Conservation (phyloP, 2,113 vertebrate genomes). For the Fulmarus glacialis region DNA sequence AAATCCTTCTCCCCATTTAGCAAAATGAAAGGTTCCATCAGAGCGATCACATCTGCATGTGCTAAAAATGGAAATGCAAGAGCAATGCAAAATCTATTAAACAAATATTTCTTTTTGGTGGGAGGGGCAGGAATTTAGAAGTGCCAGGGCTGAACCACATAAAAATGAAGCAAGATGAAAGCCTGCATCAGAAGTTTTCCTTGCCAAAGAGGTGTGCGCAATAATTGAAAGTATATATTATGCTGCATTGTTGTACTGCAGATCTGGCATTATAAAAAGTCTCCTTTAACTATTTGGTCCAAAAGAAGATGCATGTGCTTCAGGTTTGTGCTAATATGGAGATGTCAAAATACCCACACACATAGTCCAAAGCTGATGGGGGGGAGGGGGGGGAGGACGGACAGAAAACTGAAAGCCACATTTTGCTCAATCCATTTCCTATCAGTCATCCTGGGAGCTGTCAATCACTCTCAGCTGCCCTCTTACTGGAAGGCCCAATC, state of each 20-base stretch:
- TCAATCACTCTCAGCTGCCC: not conserved
- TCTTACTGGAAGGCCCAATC: not conserved
- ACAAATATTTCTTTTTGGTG: constrained; percentile 17
- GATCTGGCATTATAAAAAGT: constrained; percentile 21
- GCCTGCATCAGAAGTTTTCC: constrained; percentile 54
- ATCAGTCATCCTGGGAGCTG: constrained; percentile 13
- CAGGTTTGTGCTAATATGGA: constrained; percentile 52
- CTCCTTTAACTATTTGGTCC: constrained; percentile 35
- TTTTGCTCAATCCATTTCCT: not conserved
- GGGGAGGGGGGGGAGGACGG: not conserved
- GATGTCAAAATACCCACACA: constrained; percentile 27
- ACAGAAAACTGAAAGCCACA: not conserved
- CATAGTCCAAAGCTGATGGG: not conserved
- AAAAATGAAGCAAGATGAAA: constrained; percentile 50
- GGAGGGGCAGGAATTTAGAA: constrained; percentile 24
- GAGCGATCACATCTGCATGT: constrained; percentile 32
- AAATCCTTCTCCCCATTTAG: constrained; percentile 13
- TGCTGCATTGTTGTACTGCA: constrained; percentile 10
- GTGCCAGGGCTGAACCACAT: constrained; percentile 15
- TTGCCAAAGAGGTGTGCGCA: constrained; percentile 58
- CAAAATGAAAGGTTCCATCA: constrained; percentile 60
- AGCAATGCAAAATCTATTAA: constrained; percentile 56
- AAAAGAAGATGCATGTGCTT: constrained; percentile 37
- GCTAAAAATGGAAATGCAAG: constrained; percentile 59
- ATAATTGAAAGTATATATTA: constrained; percentile 59